Conservation (phyloP, 2,888 invertebrate species). For the Trichopoda pennipes region DNA sequence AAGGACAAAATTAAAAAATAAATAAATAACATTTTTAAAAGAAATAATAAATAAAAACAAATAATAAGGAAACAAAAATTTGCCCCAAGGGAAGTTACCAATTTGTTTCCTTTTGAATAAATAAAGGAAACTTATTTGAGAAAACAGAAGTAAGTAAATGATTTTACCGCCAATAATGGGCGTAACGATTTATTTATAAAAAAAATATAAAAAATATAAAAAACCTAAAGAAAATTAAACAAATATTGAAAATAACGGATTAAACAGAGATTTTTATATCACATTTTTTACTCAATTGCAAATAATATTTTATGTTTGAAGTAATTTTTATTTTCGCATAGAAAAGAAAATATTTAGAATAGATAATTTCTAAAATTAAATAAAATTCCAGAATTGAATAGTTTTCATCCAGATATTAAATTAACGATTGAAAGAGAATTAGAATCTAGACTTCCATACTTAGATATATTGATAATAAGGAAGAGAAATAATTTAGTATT, state of each 20-base stretch:
- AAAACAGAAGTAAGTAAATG: conserved; percentile 16
- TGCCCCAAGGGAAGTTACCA: conserved; percentile 59
- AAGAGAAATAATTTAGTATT: too few species aligned
- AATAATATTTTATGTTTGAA: conserved; percentile 25
- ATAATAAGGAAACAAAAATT: conserved; percentile 32
- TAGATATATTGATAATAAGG: too few species aligned
- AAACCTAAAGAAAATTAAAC: conserved; percentile 13
- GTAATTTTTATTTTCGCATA: too few species aligned
- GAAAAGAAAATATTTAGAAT: too few species aligned
- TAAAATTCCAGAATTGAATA: too few species aligned
- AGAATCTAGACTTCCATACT: too few species aligned
- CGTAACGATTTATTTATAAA: conserved; percentile 45
- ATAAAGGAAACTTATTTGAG: conserved; percentile 40
- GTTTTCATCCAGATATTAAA: too few species aligned
- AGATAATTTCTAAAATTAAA: too few species aligned
- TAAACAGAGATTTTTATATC: conserved; percentile 33
- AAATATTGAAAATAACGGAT: conserved; percentile 19
- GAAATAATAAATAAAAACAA: conserved; percentile 42
- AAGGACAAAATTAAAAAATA: conserved; percentile 22
- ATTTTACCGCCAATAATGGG: conserved; percentile 49
- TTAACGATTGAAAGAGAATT: too few species aligned
- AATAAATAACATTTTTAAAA: conserved; percentile 13
- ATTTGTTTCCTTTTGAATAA: conserved; percentile 58
- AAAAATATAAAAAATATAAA: conserved; percentile 7
- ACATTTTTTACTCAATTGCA: conserved; percentile 10